Percentiles rank a stretch among this genome's conserved stretches.
phyloP scores from a whole-genome alignment of 30 jellyfish, hydroid and myxozoan genomes.

The Turritopsis dohrnii region DNA sequence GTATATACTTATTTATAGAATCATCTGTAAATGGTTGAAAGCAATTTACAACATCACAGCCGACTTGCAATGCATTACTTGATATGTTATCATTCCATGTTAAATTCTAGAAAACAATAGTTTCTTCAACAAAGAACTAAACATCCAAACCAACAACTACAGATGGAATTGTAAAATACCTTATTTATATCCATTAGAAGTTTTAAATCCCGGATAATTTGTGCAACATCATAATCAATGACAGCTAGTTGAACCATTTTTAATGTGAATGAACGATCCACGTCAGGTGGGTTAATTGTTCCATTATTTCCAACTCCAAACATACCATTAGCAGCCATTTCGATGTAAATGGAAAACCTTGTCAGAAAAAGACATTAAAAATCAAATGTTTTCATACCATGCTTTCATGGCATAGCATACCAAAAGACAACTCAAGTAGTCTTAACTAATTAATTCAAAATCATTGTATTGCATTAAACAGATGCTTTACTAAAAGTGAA shows the following conservation, averaged over 20 bases:
- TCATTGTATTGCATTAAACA: too few relatives aligned
- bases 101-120: not conserved
- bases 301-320: slow-evolving; percentile 96
- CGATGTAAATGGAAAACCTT: slow-evolving; percentile 57
- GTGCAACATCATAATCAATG: slow-evolving; percentile 33
- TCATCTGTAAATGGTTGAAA: slow-evolving; percentile 69
- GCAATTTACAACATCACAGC: slow-evolving; percentile 76
- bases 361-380: too few relatives aligned
- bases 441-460: too few relatives aligned
- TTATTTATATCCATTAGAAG: slow-evolving; percentile 53
- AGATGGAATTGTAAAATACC: slow-evolving; percentile 30
- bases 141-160: not conserved
- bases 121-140: not conserved
- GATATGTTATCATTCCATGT: not conserved
- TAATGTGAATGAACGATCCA: slow-evolving; percentile 39
- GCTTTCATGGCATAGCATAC: too few relatives aligned
- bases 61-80: slow-evolving; percentile 73
- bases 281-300: slow-evolving; percentile 82
- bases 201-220: slow-evolving; percentile 54
- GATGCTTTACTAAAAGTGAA: too few relatives aligned
- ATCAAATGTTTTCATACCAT: too few relatives aligned
- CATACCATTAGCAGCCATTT: slow-evolving; percentile 97
- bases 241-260: slow-evolving; percentile 66
- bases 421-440: too few relatives aligned
- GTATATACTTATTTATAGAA: slow-evolving; percentile 52